These are phyloP conservation scores for Syncerus caffer DNA, from an alignment of 2,797 vertebrate genomes.

Conservation along the genomic window DNA sequence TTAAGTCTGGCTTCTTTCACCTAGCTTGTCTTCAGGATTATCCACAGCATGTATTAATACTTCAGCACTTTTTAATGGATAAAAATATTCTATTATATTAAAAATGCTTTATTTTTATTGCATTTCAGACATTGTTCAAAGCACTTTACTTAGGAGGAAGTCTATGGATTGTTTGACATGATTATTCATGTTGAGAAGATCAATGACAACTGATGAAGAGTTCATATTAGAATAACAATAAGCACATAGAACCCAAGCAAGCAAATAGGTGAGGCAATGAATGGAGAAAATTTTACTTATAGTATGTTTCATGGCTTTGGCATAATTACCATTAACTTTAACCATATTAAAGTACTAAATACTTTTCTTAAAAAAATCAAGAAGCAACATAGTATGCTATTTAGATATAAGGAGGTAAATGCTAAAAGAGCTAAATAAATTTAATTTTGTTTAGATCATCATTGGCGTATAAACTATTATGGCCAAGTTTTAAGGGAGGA, in stretches of 20 bases:
- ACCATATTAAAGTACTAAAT: background rate
- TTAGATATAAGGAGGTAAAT: background rate
- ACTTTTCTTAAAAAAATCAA: background rate
- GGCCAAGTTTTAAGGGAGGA: background rate
- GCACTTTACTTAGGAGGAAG: background rate
- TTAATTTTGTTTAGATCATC: background rate
- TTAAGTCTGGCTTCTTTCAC: background rate
- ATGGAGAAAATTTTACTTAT: background rate
- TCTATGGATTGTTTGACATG: background rate
- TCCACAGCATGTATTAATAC: background rate
- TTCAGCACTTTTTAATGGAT: background rate
- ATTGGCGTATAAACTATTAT: background rate
- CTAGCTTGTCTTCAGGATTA: background rate
- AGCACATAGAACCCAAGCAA: background rate
- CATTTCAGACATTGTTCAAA: background rate
- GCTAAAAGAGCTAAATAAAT: background rate
- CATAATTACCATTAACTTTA: background rate
- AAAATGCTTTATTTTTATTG: background rate
- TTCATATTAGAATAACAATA: background rate
- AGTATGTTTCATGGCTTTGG: background rate
- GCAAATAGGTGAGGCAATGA: background rate
- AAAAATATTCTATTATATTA: background rate
- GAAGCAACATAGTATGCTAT: background rate
- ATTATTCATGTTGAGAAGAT: background rate
- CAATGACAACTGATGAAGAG: background rate